Percentiles rank a stretch among this genome's conserved stretches.
phyloP scores from a whole-genome alignment of 2,113 vertebrate genomes.

The Arizona elegans region DNA sequence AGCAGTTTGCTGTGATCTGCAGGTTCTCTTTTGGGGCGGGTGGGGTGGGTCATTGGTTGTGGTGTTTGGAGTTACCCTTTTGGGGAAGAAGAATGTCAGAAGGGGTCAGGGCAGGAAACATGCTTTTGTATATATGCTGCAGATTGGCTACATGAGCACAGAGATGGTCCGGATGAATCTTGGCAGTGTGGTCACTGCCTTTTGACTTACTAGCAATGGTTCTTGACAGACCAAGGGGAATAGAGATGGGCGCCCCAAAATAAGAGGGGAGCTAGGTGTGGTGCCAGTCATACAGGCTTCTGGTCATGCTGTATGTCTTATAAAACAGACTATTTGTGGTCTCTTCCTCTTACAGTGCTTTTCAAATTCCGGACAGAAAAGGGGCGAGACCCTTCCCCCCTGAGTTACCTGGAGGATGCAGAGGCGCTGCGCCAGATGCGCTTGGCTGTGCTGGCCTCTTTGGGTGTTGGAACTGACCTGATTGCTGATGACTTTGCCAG shows the following conservation, averaged over 20 bases:
- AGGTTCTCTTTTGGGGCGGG: not conserved
- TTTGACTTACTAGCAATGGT: not conserved
- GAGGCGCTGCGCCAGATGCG: constrained; percentile 78
- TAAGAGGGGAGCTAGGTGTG: not conserved
- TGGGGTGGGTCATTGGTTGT: not conserved
- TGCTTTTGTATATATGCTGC: not conserved
- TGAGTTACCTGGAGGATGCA: constrained; percentile 70
- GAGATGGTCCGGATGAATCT: not conserved
- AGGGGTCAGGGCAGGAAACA: not conserved
- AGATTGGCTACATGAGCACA: not conserved
- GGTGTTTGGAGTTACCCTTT: not conserved
- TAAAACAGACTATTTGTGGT: not conserved
- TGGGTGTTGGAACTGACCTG: constrained; percentile 70
- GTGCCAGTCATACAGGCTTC: not conserved
- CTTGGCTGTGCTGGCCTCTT: constrained; percentile 74
- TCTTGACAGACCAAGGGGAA: not conserved
- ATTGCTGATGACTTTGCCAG: constrained; percentile 83
- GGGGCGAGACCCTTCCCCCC: constrained; percentile 78
- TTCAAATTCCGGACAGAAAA: constrained; percentile 87
- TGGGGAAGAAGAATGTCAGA: not conserved
- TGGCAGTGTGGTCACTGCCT: not conserved
- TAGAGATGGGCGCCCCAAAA: not conserved
- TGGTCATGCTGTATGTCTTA: not conserved
- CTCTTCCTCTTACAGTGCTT: constrained; percentile 72
- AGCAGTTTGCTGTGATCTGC: not conserved